Conservation (phyloP, 2,888 invertebrate species). For the Corythucha ciliata region DNA sequence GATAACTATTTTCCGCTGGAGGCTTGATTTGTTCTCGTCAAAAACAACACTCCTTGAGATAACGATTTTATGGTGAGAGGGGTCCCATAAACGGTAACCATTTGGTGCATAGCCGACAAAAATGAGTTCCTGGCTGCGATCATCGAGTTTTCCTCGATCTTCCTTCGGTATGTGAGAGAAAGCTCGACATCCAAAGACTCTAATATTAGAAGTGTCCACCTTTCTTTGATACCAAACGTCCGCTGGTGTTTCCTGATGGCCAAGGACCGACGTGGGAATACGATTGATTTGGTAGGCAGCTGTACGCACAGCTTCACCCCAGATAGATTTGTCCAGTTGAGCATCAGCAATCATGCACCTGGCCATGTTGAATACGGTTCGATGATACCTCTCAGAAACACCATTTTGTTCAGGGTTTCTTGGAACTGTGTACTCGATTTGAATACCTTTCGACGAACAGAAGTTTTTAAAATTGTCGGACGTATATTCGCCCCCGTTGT, state of each 20-base stretch:
- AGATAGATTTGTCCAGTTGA: slow-evolving; percentile 32
- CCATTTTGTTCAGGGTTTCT: slow-evolving; percentile 27
- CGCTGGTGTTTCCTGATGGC: slow-evolving; percentile 31
- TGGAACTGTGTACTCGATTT: slow-evolving; percentile 24
- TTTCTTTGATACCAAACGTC: slow-evolving; percentile 36
- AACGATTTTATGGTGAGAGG: not conserved
- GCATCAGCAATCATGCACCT: slow-evolving; percentile 35
- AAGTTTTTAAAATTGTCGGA: slow-evolving; percentile 18
- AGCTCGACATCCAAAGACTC: slow-evolving; percentile 36
- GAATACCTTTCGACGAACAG: slow-evolving; percentile 26
- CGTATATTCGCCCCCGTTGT: slow-evolving; percentile 30
- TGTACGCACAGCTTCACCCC: slow-evolving; percentile 37
- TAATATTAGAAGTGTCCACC: slow-evolving; percentile 35
- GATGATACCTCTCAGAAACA: slow-evolving; percentile 24
- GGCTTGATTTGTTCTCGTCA: not conserved
- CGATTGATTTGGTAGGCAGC: slow-evolving; percentile 37
- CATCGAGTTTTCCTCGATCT: slow-evolving; percentile 19
- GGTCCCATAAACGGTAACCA: slow-evolving; percentile 28
- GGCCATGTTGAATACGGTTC: slow-evolving; percentile 33
- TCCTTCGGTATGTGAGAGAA: slow-evolving; percentile 20
- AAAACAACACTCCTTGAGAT: not conserved
- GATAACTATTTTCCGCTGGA: not conserved
- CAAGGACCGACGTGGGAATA: slow-evolving; percentile 28
- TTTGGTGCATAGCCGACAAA: slow-evolving; percentile 12
- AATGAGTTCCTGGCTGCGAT: not conserved